A percentile compares a stretch with the other conserved stretches of the same genome.
Conservation (phyloP, 1,140 invertebrate genomes). For the Rhynchophorus ferrugineus region DNA sequence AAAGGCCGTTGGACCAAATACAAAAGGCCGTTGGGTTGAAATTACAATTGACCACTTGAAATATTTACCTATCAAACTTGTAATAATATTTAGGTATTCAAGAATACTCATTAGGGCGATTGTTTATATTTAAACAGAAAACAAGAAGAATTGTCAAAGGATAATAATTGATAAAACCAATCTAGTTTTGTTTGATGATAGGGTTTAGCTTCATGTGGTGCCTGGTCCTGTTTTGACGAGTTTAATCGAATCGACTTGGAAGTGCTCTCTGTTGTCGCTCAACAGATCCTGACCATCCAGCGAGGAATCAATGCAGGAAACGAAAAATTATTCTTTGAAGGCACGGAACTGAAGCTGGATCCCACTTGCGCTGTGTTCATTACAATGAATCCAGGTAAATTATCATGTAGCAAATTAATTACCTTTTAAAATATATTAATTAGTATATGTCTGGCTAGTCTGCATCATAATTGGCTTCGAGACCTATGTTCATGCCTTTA, state of each 20-base stretch:
- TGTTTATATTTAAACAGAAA: no score
- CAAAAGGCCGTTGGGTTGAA: no score
- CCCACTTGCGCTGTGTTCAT: conserved; percentile 92
- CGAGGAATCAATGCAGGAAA: conserved; percentile 69
- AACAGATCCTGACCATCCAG: conserved; percentile 79
- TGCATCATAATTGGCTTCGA: no score
- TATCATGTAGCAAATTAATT: not conserved
- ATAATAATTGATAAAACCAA: no score
- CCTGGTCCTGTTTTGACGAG: conserved; percentile 97
- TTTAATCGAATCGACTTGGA: conserved; percentile 81
- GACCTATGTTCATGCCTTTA: no score
- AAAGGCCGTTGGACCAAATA: no score
- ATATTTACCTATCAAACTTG: no score
- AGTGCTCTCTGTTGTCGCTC: conserved; percentile 87
- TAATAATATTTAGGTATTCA: no score
- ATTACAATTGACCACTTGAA: no score
- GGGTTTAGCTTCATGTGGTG: conserved; percentile 89
- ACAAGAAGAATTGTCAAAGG: no score
- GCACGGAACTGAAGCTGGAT: conserved; percentile 77
- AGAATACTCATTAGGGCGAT: no score
- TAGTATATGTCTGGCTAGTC: not conserved
- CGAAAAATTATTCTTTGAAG: conserved; percentile 77
- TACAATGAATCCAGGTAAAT: conserved; percentile 81
- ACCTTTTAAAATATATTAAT: not conserved
- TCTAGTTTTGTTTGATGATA: no score